Evolutionary conservation across 2,113 vertebrate species (phyloP), one percentile per base, ranked within the genome.

Genomic region (Taurulus bubalis): DNA sequence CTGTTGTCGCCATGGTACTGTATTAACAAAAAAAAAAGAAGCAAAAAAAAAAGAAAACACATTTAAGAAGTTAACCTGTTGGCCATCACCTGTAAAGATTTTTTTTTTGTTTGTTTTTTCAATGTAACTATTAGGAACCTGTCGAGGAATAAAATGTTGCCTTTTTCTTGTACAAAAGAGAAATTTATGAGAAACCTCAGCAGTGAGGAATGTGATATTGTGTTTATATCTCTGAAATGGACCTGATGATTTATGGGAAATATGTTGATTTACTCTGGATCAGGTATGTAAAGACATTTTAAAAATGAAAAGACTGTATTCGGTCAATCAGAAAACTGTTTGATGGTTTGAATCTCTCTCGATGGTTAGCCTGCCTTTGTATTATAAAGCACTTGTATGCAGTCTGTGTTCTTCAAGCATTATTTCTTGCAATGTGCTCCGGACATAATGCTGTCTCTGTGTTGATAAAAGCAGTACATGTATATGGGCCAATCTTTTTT

Each of bases 81-180:
- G 87, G 95, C 95, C 94, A 95, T 97, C 95, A 95, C 95, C 92
- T 98, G 96, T 97, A 98, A 96, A 99, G 94, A 95, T 84, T 94
- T 96, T 47, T 18, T 6, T 18, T 24, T 24, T 6, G 10, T 58
- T 87, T 14, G 6, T 28, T 58, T 26, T 28, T 93, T 87, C 89
- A 89, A 92, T 97, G 95, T 97, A 97, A 98, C 95, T 97, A 97
- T 96, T 96, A 96, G 95, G 95, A 97, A 95, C 95, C 95, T 96
- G 95, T 97, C 95, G 91, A 90, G 87, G 94, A 94, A 94, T 90
- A 94, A 93, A 98, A 96, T 94, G 94, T 97, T 97, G 98, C 98
- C 98, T 98, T 98, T 97, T 98, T 96, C 97, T 97, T 99, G 97
- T 99, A 99, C 95, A 98, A 98, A 98, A 98, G 97, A 99, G 95